A percentile compares a stretch with the other conserved stretches of the same genome.
Conservation (phyloP, 2,113 vertebrate genomes). For the Mirounga angustirostris region DNA sequence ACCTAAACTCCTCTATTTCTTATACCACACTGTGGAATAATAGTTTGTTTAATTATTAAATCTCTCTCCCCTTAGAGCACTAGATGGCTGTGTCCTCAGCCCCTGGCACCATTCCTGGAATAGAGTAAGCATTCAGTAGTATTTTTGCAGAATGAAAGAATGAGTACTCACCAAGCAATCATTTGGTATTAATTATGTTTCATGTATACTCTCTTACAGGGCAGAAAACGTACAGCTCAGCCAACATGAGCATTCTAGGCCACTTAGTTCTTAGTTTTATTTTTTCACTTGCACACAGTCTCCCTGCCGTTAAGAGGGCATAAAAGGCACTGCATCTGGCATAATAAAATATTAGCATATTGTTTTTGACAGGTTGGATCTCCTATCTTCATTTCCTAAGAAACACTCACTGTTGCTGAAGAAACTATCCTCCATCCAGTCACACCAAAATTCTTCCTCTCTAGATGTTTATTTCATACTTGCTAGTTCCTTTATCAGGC, state of each 20-base stretch:
- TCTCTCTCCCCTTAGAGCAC: constrained; percentile 47
- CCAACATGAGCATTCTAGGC: neutral
- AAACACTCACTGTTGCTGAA: constrained; percentile 28
- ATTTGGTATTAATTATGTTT: constrained; percentile 35
- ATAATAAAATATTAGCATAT: neutral
- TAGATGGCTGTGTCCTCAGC: neutral
- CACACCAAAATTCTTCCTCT: constrained; percentile 10
- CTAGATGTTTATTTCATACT: neutral
- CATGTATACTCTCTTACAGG: neutral
- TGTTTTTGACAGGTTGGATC: neutral
- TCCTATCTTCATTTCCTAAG: neutral
- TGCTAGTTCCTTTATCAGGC: constrained; percentile 19
- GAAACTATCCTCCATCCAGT: neutral
- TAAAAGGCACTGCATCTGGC: neutral
- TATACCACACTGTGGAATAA: neutral
- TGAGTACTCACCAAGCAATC: constrained; percentile 8
- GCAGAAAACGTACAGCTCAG: constrained; percentile 21
- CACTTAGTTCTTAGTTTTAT: neutral
- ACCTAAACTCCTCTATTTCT: constrained; percentile 34
- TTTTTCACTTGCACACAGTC: neutral
- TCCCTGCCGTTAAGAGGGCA: neutral
- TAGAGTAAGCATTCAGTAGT: neutral
- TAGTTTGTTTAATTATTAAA: constrained; percentile 51
- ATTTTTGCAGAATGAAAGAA: constrained; percentile 49
- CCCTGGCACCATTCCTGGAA: neutral